Evolutionary conservation across 1,140 invertebrate genomes (phyloP), one percentile per base, ranked within the genome.

Genomic region (Heterodera schachtii): DNA sequence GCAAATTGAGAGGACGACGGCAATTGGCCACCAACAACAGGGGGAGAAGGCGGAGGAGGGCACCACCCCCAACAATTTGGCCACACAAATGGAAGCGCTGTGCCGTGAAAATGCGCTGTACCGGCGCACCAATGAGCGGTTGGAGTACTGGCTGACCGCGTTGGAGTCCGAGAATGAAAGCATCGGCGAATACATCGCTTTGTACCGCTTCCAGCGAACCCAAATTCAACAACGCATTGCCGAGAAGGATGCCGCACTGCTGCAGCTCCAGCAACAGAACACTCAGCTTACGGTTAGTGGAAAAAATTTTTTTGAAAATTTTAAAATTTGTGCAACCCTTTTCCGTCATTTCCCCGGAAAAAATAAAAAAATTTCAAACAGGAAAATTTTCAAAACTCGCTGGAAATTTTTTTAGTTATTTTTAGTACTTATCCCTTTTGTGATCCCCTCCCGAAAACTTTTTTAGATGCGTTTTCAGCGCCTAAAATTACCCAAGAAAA

Each of bases 171-270:
- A 86, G 74, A 86, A 86, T 46, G 85, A 86, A 74, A 79, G 74
- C 16, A 86, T 86, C 16, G 85, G 82, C 1, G 85, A 86, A 19
- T 86, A 87, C 70, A 82, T 86, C 79, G 86, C 84, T 52, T 70
- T 86, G 46, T 86, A 86, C 73, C 77, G 86, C 43, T 80, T 81
- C 60, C 85, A 86, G 70, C 60, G 85, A 41, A 70, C 47, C 57
- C 83, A 86, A 43, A 75, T 86, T 9, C 81, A 85, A 44, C 78
- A 87, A 44, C 86, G 83, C 31, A 76, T 87, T 16, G 75, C 67
- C n/a, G 86, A 86, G 77, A 78, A 85, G 47, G 85, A 86, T n/a
- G 44, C 52, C 52, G 43, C 66, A 19, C 64, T 82, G 8, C 47
- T 77, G 31, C 44, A 78, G 16, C 85, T 66, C 16, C 52, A 76